Conservation (phyloP, 1,140 invertebrate genomes). For the Pteromalus puparum region DNA sequence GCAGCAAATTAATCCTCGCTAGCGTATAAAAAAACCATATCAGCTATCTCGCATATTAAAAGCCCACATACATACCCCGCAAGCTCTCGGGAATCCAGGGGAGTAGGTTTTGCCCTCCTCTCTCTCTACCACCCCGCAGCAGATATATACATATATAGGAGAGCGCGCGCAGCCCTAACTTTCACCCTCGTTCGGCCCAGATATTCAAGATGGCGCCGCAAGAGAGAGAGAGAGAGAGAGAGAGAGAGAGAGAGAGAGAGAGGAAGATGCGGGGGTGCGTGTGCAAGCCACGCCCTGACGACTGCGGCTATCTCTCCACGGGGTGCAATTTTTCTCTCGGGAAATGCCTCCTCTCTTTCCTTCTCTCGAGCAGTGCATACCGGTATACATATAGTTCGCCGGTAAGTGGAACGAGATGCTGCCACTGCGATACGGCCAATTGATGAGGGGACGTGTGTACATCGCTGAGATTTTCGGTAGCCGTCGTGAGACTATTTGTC, state of each 20-base stretch:
- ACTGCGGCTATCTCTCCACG: neutral
- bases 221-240: conserved; percentile 29
- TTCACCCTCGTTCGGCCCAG: conserved; percentile 60
- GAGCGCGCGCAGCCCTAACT: conserved; percentile 50
- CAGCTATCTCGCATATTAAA: neutral
- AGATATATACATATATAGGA: no score
- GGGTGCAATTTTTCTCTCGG: conserved; percentile 1
- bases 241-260: neutral
- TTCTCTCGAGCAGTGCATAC: no score
- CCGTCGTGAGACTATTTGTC: no score
- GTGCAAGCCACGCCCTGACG: conserved; percentile 65
- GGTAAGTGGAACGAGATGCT: no score
- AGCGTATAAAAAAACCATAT: neutral
- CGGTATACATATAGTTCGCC: no score
- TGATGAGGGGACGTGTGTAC: no score
- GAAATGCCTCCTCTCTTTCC: neutral
- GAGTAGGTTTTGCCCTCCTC: neutral
- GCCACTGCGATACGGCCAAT: no score
- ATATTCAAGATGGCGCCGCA: conserved; percentile 68
- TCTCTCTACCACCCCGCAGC: neutral
- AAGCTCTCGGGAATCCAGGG: neutral
- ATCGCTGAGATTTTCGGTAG: no score
- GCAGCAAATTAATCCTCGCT: neutral
- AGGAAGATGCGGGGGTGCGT: conserved; percentile 65
- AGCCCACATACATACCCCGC: neutral